These are phyloP conservation scores for Phocoena sinus DNA, from an alignment of 2,113 vertebrate genomes.

Conservation along the genomic window DNA sequence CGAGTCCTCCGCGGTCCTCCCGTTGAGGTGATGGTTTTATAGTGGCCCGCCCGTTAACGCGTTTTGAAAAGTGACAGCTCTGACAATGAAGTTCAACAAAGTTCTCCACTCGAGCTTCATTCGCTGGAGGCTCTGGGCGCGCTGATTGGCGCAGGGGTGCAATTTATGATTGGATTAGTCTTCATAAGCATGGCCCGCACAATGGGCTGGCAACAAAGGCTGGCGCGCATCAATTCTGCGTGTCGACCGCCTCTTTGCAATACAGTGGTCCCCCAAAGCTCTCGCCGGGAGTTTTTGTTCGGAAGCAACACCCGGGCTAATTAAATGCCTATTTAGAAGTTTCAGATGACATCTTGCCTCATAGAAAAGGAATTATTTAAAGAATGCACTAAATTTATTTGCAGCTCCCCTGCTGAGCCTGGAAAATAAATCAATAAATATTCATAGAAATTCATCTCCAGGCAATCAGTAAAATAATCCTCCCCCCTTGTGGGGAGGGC, in stretches of 20 bases:
- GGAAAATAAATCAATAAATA: conserved; percentile 88
- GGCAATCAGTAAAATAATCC: conserved; percentile 62
- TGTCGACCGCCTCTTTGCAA: conserved; percentile 89
- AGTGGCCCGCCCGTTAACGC: conserved; percentile 81
- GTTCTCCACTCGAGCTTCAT: conserved; percentile 94
- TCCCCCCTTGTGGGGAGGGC: not conserved
- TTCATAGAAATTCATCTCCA: conserved; percentile 80
- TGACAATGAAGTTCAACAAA: conserved; percentile 94
- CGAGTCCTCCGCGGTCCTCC: conserved; percentile 78
- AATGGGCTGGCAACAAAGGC: conserved; percentile 90
- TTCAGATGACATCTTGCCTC: conserved; percentile 86
- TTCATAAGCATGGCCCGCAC: conserved; percentile 92
- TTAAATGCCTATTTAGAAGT: conserved; percentile 94
- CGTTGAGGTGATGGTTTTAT: conserved; percentile 88
- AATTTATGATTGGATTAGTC: conserved; percentile 99
- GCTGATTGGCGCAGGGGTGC: conserved; percentile 89
- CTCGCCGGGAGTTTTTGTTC: conserved; percentile 82
- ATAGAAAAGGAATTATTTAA: conserved; percentile 86
- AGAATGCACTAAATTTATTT: conserved; percentile 87
- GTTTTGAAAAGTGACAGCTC: conserved; percentile 91
- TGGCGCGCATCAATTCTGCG: conserved; percentile 90
- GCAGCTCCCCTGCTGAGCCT: conserved; percentile 78
- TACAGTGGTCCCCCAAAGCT: conserved; percentile 79
- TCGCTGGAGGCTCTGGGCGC: conserved; percentile 80
- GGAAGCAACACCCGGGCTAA: conserved; percentile 85